Base-by-base conservation (phyloP, 2,113 vertebrate genomes). In the Rafetus swinhoei region DNA sequence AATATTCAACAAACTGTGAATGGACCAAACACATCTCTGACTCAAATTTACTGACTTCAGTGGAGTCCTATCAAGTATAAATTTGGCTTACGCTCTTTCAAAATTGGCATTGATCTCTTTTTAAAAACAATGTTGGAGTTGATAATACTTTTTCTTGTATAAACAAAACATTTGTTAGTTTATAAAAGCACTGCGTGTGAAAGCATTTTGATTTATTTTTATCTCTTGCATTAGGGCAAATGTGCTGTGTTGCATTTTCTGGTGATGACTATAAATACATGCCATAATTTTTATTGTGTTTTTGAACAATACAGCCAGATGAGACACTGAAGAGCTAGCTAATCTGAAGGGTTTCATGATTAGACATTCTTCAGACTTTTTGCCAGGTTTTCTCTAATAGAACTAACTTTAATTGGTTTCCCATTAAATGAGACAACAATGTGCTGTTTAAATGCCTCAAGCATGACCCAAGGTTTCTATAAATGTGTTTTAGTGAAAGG, bases 321-420 rank as follows among this genome's bases (percentile, higher is more conserved):
- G 84, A 89, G 83, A 60, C 16, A 3, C 22, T 25, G 57, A 14
- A 69, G 55, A 59, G 76, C 77, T 56, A 88, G 80, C 27, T 39
- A 50, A 69, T 16, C 88, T 84, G 53, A 82, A 84, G 74, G 9
- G 50, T 87, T 92, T 80, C 53, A 2, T 2, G 1, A 69, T 87
- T 35, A 88, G 81, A 84, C 52, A 12, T 88, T 86, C 13, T 90
- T 91, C 52, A 84, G 77, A 52, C 79, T 91, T 53, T 3, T 53
- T 77, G 92, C 54, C 82, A 85, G 84, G 22, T 35, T 87, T 72
- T 92, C 83, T 60, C 84, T 86, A 60, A 74, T 87, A 81, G 82
- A 90, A 94, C 85, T 81, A 86, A 77, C 60, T 92, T 79, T 93
- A 54, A 83, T 52, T 87, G 93, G 79, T 95, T 92, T 91, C 82